Evolutionary conservation across 2,888 invertebrate species (phyloP).

Genomic region (Acleris cristana): DNA sequence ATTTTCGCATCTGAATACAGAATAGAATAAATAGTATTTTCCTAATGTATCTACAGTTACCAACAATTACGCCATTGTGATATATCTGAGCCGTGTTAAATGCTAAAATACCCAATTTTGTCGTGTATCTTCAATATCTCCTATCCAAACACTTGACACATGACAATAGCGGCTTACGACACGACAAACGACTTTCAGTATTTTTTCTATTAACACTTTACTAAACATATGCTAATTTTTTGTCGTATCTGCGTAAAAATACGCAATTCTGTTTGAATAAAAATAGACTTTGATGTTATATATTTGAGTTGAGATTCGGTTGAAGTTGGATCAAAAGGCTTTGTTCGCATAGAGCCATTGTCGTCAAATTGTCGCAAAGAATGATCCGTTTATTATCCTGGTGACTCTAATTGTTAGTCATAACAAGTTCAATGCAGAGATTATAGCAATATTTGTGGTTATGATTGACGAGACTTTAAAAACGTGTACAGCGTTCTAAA

Average conservation of each 20-base stretch:
- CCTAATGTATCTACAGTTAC: not conserved
- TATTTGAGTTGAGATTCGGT: conserved; percentile 27
- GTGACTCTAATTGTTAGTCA: conserved; percentile 45
- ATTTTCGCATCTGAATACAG: too few relatives aligned
- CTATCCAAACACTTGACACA: conserved; percentile 52
- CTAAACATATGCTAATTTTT: conserved; percentile 56
- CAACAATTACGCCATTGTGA: not conserved
- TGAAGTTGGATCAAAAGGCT: conserved; percentile 27
- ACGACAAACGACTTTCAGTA: conserved; percentile 47
- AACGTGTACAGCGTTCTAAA: not conserved
- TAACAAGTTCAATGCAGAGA: conserved; percentile 44
- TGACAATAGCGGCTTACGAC: conserved; percentile 56
- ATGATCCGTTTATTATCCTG: conserved; percentile 60
- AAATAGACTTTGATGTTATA: conserved; percentile 3
- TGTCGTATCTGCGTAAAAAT: conserved; percentile 41
- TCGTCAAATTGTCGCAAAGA: conserved; percentile 58
- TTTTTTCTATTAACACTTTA: conserved; percentile 54
- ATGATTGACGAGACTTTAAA: not conserved
- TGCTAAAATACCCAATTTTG: not conserved
- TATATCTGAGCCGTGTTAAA: not conserved
- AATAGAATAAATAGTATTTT: not conserved
- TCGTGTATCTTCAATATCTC: conserved; percentile 57
- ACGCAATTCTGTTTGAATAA: conserved; percentile 15
- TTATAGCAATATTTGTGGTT: conserved; percentile 37
- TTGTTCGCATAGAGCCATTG: conserved; percentile 47